Evolutionary conservation across 2,113 vertebrate genomes (phyloP), one percentile per base, ranked within the genome.

Genomic region (Vulpes vulpes): DNA sequence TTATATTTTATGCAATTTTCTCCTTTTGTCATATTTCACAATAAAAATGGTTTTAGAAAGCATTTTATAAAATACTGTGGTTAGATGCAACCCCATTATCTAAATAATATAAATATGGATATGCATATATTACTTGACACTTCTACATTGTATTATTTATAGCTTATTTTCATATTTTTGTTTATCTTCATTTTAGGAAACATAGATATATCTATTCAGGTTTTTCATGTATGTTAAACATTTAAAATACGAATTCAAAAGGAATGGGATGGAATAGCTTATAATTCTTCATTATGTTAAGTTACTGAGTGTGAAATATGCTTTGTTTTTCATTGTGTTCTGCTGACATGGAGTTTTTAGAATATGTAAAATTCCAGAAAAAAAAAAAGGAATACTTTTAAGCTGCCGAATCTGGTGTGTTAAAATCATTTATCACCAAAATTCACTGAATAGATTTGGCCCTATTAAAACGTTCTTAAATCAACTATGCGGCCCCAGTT

Each of bases 301-400:
- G 5, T 32, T 79, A 30, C 9, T 57, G 22, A 67, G 25, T 51
- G 15, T 95, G 32, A 79, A 55, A 49, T 35, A 32, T 71, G 53
- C 51, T 89, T 64, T 76, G 6, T 65, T 93, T 96, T 62, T 82
- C 69, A 89, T n/a, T 59, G 30, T 89, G 32, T 84, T 30, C 8
- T 89, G 16, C 35, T 79, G 23, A 82, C 38, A 86, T 35, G 16
- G 14, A 55, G 8, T 73, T 83, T 93, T 82, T 60, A 15, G 67
- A n/a, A 17, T 38, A n/a, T 19, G 55, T 62, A 59, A 83, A 89
- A 74, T 74, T 89, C 51, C 78, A 73, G 8, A 15, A 78, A 84
- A 96, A 85, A 43, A 43, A 43, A 76, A 78, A 51, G 32, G 76
- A 43, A 38, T 89, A 94, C 74, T 93, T 94, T 32, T 67, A 92